Evolutionary conservation across 92 coral and sea anemone species (phyloP).

Genomic region (Desmophyllum pertusum): DNA sequence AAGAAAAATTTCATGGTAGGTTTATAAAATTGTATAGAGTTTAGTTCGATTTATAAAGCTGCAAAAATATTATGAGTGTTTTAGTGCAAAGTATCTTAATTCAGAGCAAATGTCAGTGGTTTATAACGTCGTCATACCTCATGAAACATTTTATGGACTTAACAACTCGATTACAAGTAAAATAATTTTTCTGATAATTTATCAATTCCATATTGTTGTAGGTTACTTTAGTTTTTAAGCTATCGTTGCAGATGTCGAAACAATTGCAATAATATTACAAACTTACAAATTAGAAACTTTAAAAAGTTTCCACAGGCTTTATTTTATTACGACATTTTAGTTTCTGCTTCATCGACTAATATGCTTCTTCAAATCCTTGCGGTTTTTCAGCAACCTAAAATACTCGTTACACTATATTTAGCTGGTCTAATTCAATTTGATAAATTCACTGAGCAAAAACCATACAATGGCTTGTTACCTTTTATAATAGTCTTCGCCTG

Average conservation of each 20-base stretch:
- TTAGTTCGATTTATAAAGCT: background rate
- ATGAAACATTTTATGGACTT: background rate
- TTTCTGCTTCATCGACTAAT: background rate
- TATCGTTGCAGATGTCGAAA: background rate
- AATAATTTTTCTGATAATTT: background rate
- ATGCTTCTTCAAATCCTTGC: background rate
- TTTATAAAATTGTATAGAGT: background rate
- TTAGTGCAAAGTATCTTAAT: background rate
- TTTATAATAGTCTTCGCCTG: background rate
- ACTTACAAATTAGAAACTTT: background rate
- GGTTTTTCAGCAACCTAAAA: background rate
- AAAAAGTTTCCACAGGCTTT: background rate
- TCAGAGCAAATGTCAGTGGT: background rate
- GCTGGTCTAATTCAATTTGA: background rate
- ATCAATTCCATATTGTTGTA: background rate
- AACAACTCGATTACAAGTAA: background rate
- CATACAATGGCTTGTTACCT: background rate
- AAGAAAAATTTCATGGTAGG: background rate
- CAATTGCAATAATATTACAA: background rate
- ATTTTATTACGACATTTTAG: background rate
- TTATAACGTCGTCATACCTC: background rate
- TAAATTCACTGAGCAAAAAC: background rate
- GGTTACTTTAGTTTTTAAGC: background rate
- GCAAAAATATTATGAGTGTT: background rate
- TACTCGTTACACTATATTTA: background rate